These are phyloP conservation scores for Chauna torquata DNA, from an alignment of 2,113 vertebrate species.

Conservation along the genomic window DNA sequence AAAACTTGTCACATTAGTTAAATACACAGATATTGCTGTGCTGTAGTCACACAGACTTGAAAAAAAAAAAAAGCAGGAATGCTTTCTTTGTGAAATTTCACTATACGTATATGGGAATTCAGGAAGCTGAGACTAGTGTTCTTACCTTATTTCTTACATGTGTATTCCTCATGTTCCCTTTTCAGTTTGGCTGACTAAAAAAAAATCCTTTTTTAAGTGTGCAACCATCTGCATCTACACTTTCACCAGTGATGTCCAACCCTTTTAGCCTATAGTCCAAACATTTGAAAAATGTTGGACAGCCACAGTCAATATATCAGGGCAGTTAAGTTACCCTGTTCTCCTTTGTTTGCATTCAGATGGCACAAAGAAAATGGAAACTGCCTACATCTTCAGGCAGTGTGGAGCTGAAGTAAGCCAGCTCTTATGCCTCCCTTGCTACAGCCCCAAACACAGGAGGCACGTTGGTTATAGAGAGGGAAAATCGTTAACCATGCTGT, in stretches of 20 bases:
- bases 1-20: slow-evolving; percentile 63
- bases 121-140: slow-evolving; percentile 18
- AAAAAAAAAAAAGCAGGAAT: background rate
- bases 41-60: background rate
- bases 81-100: slow-evolving; percentile 35
- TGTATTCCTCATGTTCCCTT: background rate
- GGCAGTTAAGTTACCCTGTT: background rate
- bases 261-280: background rate
- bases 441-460: background rate
- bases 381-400: background rate
- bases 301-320: background rate
- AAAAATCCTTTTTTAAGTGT: slow-evolving; percentile 14
- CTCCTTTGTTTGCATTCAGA: background rate
- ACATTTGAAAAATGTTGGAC: background rate
- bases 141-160: slow-evolving; percentile 17
- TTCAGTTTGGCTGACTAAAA: slow-evolving; percentile 14
- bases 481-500: background rate
- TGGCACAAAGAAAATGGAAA: background rate
- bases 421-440: background rate
- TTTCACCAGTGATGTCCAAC: background rate
- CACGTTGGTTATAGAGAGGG: background rate
- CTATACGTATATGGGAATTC: background rate
- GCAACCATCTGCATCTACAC: background rate
- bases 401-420: background rate
- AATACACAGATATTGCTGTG: slow-evolving; percentile 46